phyloP scores from a whole-genome alignment of 2,888 invertebrate genomes.

The Blastobasis adustella region DNA sequence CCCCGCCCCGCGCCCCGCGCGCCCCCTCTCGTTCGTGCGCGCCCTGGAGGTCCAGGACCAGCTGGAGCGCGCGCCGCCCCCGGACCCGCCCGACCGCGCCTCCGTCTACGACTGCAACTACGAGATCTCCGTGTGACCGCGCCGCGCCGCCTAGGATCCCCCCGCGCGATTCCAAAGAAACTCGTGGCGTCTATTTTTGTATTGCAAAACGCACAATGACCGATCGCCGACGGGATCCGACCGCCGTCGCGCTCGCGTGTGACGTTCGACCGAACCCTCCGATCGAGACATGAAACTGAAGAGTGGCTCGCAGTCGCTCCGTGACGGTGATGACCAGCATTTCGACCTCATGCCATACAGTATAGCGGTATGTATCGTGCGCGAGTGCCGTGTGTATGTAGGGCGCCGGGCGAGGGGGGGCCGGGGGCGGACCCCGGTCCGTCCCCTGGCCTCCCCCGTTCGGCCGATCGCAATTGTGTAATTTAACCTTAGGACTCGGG shows the following conservation, averaged over 20 bases:
- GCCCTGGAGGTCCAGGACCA: conserved; percentile 93
- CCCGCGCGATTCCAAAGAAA: conserved; percentile 23
- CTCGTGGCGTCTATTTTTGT: conserved; percentile 11
- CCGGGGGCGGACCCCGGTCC: no score
- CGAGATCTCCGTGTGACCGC: conserved; percentile 90
- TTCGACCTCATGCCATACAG: conserved; percentile 13
- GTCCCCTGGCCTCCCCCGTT: no score
- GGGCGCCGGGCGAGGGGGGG: background rate
- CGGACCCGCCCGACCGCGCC: conserved; percentile 84
- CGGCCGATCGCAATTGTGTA: no score
- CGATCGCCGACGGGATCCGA: background rate
- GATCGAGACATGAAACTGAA: background rate
- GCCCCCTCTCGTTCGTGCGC: conserved; percentile 92
- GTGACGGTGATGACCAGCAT: conserved; percentile 7
- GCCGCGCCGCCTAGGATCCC: background rate
- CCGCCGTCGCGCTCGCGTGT: no score
- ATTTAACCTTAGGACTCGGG: conserved; percentile 20
- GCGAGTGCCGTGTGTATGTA: conserved; percentile 13
- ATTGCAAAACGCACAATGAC: conserved; percentile 22
- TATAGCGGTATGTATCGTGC: conserved; percentile 5
- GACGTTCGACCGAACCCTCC: no score
- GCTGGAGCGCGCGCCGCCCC: conserved; percentile 79
- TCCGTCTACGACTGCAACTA: conserved; percentile 96
- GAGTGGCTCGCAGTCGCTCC: no score
- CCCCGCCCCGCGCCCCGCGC: conserved; percentile 52